Base-by-base conservation (phyloP, 2,797 vertebrate species). In the Acridotheres tristis region DNA sequence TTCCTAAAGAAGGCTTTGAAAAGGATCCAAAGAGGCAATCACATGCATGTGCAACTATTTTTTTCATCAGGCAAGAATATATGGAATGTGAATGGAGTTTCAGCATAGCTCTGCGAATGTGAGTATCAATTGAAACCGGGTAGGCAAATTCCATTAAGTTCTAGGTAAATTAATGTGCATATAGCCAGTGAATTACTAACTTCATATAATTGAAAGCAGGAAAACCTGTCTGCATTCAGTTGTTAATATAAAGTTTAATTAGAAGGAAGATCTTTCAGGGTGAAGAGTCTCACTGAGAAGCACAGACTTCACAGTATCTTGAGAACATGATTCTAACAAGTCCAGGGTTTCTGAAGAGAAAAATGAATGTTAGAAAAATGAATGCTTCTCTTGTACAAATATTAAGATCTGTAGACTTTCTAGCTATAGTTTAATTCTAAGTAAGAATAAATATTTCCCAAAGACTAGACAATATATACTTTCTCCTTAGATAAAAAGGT, bases 1-100 rank as follows among this genome's bases (percentile, higher is more conserved):
- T 95, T 95, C 95, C 89, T 90, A 93, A 93, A 90, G 84, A 71
- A 93, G 74, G 65, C 95, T 97, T 97, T 97, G 96, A 96, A 97
- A 93, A 29, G 42, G 63, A 96, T 96, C 96, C 96, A 96, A 87
- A 63, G 75, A 94, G 81, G 87, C 94, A 92, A 88, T 96, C 95
- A 94, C 78, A 96, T 96, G 94, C 93, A 89, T 93, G 93, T 96
- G 89, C 85, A 93, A 72, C 89, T 96, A 89, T 95, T 96, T 96
- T 96, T 96, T 97, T 96, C 75, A 92, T 81, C 76, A 75, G 58
- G 54, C 84, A 97, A 93, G 89, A 91, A 93, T 95, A 96, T 85
- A 85, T 92, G 95, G 95, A 96, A 94, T 94, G 95, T 66, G 95
- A 88, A 96, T 89, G 68, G 82, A 88, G 92, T 92, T 92, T 91